phyloP scores from a whole-genome alignment of 2,888 invertebrate genomes.

The Drosophila quinaria region DNA sequence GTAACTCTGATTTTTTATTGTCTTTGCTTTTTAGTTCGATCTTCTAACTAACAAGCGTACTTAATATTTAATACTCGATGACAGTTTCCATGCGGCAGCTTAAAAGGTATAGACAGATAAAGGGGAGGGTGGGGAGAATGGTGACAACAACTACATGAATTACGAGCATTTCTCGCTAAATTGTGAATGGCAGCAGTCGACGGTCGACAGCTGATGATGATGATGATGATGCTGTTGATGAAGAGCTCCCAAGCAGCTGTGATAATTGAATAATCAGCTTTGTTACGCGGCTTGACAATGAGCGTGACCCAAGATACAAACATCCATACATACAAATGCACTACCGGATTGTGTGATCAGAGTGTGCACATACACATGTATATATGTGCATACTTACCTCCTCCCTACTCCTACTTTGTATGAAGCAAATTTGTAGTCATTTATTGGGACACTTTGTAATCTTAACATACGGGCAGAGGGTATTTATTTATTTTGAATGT shows the following conservation, averaged over 20 bases:
- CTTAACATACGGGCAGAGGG: conserved; percentile 19
- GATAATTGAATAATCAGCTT: conserved; percentile 80
- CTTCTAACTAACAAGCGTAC: not conserved
- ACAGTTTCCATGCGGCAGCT: conserved; percentile 28
- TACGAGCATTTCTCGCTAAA: conserved; percentile 60
- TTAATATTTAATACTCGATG: not conserved
- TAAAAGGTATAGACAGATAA: not conserved
- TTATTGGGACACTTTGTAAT: conserved; percentile 51
- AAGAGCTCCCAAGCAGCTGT: conserved; percentile 69
- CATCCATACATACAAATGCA: conserved; percentile 19
- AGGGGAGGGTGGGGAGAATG: not conserved
- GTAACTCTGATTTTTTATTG: not conserved
- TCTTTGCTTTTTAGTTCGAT: not conserved
- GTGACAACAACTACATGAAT: conserved; percentile 54
- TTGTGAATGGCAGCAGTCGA: conserved; percentile 56
- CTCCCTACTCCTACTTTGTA: not conserved
- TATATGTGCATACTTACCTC: not conserved
- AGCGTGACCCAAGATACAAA: conserved; percentile 41
- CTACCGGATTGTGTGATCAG: conserved; percentile 12
- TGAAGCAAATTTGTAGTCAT: conserved; percentile 72
- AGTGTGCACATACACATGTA: not conserved
- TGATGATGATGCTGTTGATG: conserved; percentile 63
- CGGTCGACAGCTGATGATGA: conserved; percentile 35
- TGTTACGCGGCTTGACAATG: conserved; percentile 56
- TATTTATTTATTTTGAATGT: conserved; percentile 53